phyloP scores from a whole-genome alignment of 2,888 invertebrate genomes.

The Cheilosia pagana region DNA sequence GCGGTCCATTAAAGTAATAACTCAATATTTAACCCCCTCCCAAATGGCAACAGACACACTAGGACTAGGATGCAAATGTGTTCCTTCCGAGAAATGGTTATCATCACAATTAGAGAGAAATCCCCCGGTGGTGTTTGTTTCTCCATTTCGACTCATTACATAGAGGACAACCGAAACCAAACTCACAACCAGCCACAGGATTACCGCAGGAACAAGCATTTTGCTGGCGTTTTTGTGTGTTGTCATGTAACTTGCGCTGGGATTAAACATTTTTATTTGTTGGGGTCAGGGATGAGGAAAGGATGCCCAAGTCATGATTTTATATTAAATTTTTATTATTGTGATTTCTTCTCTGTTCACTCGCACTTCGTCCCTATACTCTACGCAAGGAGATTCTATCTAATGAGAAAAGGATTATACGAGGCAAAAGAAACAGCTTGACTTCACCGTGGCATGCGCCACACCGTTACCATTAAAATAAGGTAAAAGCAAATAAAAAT shows the following conservation, averaged over 20 bases:
- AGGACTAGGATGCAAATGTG: conserved; percentile 36
- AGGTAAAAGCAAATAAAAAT: conserved; percentile 49
- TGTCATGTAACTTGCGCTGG: conserved; percentile 37
- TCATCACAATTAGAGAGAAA: conserved; percentile 50
- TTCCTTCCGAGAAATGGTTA: conserved; percentile 47
- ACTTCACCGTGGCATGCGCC: conserved; percentile 1
- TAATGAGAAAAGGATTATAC: conserved; percentile 65
- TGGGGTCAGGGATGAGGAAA: not conserved
- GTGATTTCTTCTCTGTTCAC: conserved; percentile 29
- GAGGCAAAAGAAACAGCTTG: conserved; percentile 7
- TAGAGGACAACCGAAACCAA: conserved; percentile 7
- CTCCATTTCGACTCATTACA: conserved; percentile 46
- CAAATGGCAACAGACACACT: conserved; percentile 23
- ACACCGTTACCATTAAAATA: conserved; percentile 46
- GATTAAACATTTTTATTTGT: conserved; percentile 9
- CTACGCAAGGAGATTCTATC: conserved; percentile 50
- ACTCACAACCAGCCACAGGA: not conserved
- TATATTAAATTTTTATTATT: conserved; percentile 65
- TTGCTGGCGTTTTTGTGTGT: conserved; percentile 18
- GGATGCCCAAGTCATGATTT: conserved; percentile 56
- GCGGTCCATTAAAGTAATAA: conserved; percentile 56
- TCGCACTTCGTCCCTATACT: not conserved
- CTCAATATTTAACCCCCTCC: conserved; percentile 57
- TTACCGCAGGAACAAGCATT: conserved; percentile 30
- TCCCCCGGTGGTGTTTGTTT: conserved; percentile 36